Conservation (phyloP, 1,140 invertebrate species). For the Apis cerana region DNA sequence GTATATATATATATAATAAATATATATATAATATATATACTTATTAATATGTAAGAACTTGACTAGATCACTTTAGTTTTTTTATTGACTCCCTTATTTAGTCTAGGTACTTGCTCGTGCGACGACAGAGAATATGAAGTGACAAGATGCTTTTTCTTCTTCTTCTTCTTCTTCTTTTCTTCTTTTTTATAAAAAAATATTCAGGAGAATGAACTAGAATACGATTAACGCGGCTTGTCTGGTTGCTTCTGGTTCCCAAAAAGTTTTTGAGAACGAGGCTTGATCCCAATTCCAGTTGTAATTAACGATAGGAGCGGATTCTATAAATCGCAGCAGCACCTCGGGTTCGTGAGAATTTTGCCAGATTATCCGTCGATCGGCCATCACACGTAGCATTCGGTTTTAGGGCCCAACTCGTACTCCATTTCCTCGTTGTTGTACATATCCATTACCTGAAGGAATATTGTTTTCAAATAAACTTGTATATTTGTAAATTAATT, state of each 20-base stretch:
- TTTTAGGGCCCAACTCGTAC: slow-evolving; percentile 93
- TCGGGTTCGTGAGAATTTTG: neutral
- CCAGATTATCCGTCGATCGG: neutral
- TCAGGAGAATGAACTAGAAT: slow-evolving; percentile 71
- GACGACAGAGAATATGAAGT: slow-evolving; percentile 68
- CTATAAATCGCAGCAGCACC: slow-evolving; percentile 50
- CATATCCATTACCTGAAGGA: slow-evolving; percentile 93
- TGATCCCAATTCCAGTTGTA: slow-evolving; percentile 80
- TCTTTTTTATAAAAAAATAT: slow-evolving; percentile 79
- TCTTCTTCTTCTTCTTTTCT: too few species aligned
- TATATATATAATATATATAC: slow-evolving; percentile 48
- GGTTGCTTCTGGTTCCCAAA: slow-evolving; percentile 41
- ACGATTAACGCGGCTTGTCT: slow-evolving; percentile 58
- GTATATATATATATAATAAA: slow-evolving; percentile 36
- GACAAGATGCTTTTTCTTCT: slow-evolving; percentile 53
- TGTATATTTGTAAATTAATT: too few species aligned
- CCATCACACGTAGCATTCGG: slow-evolving; percentile 89
- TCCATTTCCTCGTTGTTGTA: slow-evolving; percentile 97
- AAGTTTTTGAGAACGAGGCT: slow-evolving; percentile 67
- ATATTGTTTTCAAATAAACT: slow-evolving; percentile 26
- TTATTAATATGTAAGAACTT: slow-evolving; percentile 67
- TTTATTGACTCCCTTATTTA: slow-evolving; percentile 61
- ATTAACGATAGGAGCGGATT: slow-evolving; percentile 68
- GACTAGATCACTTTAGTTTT: slow-evolving; percentile 79
- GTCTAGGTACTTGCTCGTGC: slow-evolving; percentile 70